A percentile compares a stretch with the other conserved stretches of the same genome.
Conservation (phyloP, 2,113 vertebrate species). For the Xiphorhynchus elegans region DNA sequence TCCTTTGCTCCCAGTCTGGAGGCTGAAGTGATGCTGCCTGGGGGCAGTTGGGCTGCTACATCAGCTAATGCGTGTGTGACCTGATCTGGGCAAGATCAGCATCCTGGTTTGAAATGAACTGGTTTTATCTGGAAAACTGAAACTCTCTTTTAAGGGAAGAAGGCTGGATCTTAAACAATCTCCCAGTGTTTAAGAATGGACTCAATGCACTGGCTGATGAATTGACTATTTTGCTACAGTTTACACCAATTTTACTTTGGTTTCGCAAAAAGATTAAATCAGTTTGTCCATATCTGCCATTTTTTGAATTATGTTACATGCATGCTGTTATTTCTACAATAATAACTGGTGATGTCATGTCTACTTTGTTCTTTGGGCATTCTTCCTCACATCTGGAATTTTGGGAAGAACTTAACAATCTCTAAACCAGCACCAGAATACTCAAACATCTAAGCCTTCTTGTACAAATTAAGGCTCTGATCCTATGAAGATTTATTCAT, state of each 20-base stretch:
- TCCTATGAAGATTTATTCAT: background rate
- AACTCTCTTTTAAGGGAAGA: background rate
- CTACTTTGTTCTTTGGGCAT: conserved; percentile 34
- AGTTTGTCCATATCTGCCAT: background rate
- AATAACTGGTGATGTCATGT: conserved; percentile 44
- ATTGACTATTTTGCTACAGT: background rate
- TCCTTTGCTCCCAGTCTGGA: background rate
- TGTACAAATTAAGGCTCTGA: background rate
- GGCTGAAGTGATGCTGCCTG: background rate
- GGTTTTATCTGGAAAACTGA: background rate
- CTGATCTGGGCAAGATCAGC: background rate
- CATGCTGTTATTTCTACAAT: background rate
- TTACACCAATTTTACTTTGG: conserved; percentile 12
- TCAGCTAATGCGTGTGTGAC: background rate
- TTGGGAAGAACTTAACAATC: background rate
- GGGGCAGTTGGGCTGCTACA: background rate
- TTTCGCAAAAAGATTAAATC: background rate
- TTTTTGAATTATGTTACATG: background rate
- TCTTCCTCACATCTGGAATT: conserved; percentile 40
- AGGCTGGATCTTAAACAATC: background rate
- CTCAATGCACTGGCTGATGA: background rate
- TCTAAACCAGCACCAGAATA: background rate
- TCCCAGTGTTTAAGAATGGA: background rate
- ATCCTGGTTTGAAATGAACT: background rate
- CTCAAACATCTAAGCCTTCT: conserved; percentile 13